Percentiles rank a stretch among this genome's conserved stretches.
These are phyloP conservation scores for Nothura maculosa DNA, from an alignment of 2,797 vertebrate genomes.

Conservation along the genomic window DNA sequence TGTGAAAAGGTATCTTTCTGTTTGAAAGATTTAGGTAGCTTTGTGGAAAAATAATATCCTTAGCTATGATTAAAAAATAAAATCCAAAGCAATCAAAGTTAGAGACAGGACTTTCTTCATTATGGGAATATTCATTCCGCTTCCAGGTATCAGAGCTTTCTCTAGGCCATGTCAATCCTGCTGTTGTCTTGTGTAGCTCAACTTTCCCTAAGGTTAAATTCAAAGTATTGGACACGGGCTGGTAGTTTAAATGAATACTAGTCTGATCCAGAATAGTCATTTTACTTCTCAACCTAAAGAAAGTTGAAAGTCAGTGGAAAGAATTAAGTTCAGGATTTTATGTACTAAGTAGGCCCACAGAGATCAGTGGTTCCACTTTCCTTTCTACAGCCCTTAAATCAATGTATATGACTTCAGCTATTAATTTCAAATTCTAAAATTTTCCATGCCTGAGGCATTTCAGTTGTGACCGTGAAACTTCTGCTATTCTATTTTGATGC, in stretches of 20 bases:
- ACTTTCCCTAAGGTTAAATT: background rate
- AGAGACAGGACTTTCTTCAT: background rate
- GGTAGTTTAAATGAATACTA: background rate
- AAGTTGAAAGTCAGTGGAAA: background rate
- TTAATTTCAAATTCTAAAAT: background rate
- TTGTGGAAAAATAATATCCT: background rate
- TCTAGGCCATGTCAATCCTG: background rate
- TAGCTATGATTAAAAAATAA: background rate
- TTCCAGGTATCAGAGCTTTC: background rate
- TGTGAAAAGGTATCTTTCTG: background rate
- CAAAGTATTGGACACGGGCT: background rate
- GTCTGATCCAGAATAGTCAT: background rate
- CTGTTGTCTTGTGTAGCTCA: background rate
- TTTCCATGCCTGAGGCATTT: background rate
- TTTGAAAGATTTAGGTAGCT: background rate
- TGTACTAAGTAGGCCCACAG: background rate
- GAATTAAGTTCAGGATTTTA: background rate
- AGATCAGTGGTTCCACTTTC: background rate
- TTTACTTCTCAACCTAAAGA: background rate
- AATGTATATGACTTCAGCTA: background rate
- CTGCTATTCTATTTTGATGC: background rate
- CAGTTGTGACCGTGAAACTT: background rate
- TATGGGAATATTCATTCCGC: background rate
- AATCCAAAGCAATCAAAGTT: background rate
- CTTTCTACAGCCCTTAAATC: conserved; percentile 7